These are phyloP conservation scores for Mirounga angustirostris DNA, from an alignment of 2,113 vertebrate genomes.

Conservation along the genomic window DNA sequence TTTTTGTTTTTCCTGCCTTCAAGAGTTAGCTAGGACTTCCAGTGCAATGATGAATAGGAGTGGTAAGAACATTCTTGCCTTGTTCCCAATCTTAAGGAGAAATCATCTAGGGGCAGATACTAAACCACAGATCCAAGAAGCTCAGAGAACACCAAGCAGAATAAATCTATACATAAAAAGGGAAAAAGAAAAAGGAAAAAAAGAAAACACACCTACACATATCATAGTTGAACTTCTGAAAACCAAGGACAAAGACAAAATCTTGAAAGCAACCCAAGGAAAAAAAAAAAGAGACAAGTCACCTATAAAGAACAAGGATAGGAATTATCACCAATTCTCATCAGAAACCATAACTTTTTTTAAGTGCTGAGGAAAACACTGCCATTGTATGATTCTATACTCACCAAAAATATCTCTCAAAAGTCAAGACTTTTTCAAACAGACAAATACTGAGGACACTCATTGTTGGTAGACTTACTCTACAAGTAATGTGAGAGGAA, in stretches of 20 bases:
- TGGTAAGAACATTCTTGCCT: not conserved
- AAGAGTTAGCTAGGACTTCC: not conserved
- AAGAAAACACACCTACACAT: not conserved
- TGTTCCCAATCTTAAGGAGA: not conserved
- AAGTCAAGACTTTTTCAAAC: not conserved
- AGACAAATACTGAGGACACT: not conserved
- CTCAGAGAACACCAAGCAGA: not conserved
- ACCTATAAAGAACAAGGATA: not conserved
- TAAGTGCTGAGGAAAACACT: not conserved
- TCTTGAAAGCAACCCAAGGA: not conserved
- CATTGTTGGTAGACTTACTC: not conserved
- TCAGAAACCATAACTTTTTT: not conserved
- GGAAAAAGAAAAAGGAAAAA: not conserved
- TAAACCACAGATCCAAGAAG: not conserved
- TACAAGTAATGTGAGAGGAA: not conserved
- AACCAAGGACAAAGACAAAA: not conserved
- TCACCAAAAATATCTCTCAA: not conserved
- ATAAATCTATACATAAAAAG: not conserved
- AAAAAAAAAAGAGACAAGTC: not conserved
- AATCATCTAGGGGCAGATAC: not conserved
- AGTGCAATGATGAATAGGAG: not conserved
- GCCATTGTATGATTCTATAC: not conserved
- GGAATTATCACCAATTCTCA: not conserved
- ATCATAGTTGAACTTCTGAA: not conserved
- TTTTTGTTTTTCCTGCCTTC: not conserved